Percentiles rank a stretch among this genome's conserved stretches.
Evolutionary conservation across 2,797 vertebrate genomes (phyloP).

Genomic region (Sylvia borin): DNA sequence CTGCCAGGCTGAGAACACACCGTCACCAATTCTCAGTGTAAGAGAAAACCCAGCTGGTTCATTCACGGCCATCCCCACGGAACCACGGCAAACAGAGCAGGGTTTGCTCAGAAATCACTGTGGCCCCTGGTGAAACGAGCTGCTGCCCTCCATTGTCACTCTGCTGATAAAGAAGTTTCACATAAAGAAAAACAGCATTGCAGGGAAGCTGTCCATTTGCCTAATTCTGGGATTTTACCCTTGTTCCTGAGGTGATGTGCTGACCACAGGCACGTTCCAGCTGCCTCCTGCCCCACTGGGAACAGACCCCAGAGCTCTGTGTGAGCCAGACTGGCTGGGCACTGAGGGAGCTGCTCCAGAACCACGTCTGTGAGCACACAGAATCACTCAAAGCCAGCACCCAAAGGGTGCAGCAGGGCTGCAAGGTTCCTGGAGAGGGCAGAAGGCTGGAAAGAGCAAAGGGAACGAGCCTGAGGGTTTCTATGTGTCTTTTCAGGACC

Average conservation of each 20-base stretch:
- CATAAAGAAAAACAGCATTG: neutral
- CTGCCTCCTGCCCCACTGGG: neutral
- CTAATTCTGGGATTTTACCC: neutral
- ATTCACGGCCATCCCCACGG: neutral
- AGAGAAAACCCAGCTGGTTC: neutral
- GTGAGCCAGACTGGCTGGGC: neutral
- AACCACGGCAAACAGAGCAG: neutral
- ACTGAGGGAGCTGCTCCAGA: neutral
- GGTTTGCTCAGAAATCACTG: neutral
- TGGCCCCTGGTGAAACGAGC: neutral
- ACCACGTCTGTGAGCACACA: fast-evolving
- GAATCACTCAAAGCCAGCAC: neutral
- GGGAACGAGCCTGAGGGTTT: neutral
- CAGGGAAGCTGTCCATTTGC: neutral
- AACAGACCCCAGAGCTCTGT: neutral
- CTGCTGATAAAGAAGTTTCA: neutral
- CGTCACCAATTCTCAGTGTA: fast-evolving
- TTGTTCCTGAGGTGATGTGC: neutral
- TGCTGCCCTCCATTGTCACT: neutral
- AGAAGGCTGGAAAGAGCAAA: neutral
- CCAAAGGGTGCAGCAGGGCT: neutral
- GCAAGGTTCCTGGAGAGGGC: neutral
- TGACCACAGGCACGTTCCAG: fast-evolving
- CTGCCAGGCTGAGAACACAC: neutral
- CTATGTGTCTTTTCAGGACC: fast-evolving